Evolutionary conservation across 2,888 invertebrate genomes (phyloP).

Genomic region (Xylocampa areola): DNA sequence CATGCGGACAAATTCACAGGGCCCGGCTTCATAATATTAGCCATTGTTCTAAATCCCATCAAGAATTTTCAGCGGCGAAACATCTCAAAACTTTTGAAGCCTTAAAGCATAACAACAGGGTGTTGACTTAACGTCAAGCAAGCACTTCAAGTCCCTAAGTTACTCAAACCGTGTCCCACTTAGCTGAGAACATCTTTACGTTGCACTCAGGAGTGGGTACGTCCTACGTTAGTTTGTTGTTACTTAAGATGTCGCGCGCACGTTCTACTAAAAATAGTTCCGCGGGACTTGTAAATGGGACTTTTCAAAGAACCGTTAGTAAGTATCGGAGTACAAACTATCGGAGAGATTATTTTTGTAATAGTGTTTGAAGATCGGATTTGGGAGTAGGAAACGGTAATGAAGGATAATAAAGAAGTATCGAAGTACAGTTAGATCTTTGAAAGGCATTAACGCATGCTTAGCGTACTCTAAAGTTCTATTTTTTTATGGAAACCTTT

Average conservation of each 20-base stretch:
- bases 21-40: background rate
- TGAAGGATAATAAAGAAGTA: too few species aligned
- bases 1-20: too few species aligned
- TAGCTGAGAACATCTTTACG: slow-evolving; percentile 41
- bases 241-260: slow-evolving; percentile 20
- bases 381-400: background rate
- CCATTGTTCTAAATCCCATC: slow-evolving; percentile 6
- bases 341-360: background rate
- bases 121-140: slow-evolving; percentile 13
- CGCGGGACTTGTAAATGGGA: slow-evolving; percentile 19
- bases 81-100: slow-evolving; percentile 12
- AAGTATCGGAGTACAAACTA: slow-evolving; percentile 21
- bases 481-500: too few species aligned
- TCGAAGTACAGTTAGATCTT: too few species aligned
- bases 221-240: slow-evolving; percentile 14
- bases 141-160: slow-evolving; percentile 18
- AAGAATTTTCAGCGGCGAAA: slow-evolving; percentile 2
- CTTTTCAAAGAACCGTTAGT: slow-evolving; percentile 20
- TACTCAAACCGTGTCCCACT: slow-evolving; percentile 27
- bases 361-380: background rate
- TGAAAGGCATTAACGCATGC: too few species aligned
- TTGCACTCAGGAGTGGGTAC: slow-evolving; percentile 45
- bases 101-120: slow-evolving; percentile 5
- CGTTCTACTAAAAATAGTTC: slow-evolving; percentile 39
- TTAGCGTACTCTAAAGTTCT: too few species aligned